Conservation (phyloP, 2,113 vertebrate genomes). For the Chaenogobius annularis region DNA sequence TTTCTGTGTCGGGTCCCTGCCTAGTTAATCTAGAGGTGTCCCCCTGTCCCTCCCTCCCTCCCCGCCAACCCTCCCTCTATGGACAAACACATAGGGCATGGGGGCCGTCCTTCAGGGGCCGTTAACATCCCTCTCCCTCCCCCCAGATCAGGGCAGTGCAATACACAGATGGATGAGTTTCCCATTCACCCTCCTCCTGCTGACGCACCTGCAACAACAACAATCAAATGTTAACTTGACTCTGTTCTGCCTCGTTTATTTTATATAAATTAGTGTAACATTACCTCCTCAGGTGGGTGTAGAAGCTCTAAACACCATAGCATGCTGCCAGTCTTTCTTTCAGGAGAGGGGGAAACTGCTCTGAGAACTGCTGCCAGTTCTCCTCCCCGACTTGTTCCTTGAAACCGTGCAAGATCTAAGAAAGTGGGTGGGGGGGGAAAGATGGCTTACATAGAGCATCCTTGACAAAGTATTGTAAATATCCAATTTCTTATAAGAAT, state of each 20-base stretch:
- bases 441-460: not conserved
- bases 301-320: constrained; percentile 86
- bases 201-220: constrained; percentile 78
- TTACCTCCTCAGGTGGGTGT: constrained; percentile 60
- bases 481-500: not conserved
- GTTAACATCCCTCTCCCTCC: constrained; percentile 81
- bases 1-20: constrained; percentile 77
- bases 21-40: constrained; percentile 80
- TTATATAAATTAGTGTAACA: not conserved
- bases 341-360: constrained; percentile 92
- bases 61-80: constrained; percentile 78
- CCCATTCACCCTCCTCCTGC: constrained; percentile 85
- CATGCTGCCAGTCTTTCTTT: constrained; percentile 92
- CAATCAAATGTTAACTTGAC: not conserved
- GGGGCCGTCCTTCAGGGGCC: constrained; percentile 81
- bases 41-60: constrained; percentile 72
- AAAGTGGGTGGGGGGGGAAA: not conserved
- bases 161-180: constrained; percentile 88
- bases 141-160: constrained; percentile 87
- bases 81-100: constrained; percentile 82
- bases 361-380: constrained; percentile 94
- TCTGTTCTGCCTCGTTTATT: not conserved
- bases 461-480: not conserved
- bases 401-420: constrained; percentile 90
- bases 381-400: constrained; percentile 94